phyloP scores from a whole-genome alignment of 2,113 vertebrate species.

The Dermatemys mawii region DNA sequence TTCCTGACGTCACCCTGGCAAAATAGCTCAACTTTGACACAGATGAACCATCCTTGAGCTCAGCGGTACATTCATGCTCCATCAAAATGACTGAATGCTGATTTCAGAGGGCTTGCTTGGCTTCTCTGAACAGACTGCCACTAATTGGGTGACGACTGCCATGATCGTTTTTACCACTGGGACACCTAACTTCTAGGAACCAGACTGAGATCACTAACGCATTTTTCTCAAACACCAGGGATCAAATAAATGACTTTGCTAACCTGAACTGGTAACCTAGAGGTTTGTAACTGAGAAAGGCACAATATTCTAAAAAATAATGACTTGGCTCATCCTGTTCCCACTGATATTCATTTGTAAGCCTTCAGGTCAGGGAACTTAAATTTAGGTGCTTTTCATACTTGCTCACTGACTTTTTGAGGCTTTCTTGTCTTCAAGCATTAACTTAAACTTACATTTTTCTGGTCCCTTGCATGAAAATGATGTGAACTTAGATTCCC shows the following conservation, averaged over 20 bases:
- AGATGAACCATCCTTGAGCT: neutral
- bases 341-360: neutral
- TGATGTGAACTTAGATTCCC: neutral
- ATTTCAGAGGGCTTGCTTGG: neutral
- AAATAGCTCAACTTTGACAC: neutral
- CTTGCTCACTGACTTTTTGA: neutral
- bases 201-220: neutral
- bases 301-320: neutral
- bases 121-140: no score
- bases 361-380: neutral
- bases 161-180: neutral
- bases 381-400: neutral
- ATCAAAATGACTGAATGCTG: neutral
- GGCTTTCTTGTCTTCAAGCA: neutral
- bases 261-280: neutral
- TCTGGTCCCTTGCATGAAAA: neutral
- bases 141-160: neutral
- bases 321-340: neutral
- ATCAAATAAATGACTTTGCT: neutral
- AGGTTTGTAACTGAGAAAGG: neutral
- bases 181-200: neutral
- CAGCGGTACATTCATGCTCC: neutral
- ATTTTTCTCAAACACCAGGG: neutral
- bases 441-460: neutral
- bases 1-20: fast-evolving